These are phyloP conservation scores for Clinocottus analis DNA, from an alignment of 2,113 vertebrate genomes.

Conservation along the genomic window DNA sequence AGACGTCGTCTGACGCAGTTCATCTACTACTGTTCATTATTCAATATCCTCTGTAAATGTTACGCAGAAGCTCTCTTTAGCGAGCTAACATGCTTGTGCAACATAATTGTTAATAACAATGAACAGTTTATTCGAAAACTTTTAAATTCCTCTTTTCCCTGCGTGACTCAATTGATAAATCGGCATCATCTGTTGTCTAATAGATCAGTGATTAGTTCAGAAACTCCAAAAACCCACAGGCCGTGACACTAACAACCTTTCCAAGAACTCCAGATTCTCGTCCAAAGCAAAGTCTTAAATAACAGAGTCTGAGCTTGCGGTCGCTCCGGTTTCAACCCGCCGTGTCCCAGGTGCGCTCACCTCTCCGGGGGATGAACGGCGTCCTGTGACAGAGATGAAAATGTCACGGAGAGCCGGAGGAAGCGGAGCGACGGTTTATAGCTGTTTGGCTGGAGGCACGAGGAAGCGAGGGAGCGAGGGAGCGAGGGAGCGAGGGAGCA, in stretches of 20 bases:
- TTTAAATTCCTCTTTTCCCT: neutral
- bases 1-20: neutral
- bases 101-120: neutral
- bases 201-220: neutral
- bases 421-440: constrained; percentile 37
- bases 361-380: constrained; percentile 32
- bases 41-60: neutral
- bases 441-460: constrained; percentile 40
- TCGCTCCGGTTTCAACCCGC: constrained; percentile 5
- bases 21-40: neutral
- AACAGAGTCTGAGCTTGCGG: neutral
- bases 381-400: constrained; percentile 48
- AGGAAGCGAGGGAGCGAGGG: constrained; percentile 21
- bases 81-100: neutral
- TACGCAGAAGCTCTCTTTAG: neutral
- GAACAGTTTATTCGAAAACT: neutral
- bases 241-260: neutral
- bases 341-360: constrained; percentile 42
- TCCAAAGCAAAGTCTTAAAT: constrained; percentile 5
- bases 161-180: neutral
- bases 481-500: constrained; percentile 18
- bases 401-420: constrained; percentile 42
- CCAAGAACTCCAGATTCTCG: neutral
- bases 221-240: neutral
- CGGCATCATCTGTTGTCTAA: neutral